Evolutionary conservation across 2,888 invertebrate species (phyloP).

Genomic region (Polydrusus tereticollis): DNA sequence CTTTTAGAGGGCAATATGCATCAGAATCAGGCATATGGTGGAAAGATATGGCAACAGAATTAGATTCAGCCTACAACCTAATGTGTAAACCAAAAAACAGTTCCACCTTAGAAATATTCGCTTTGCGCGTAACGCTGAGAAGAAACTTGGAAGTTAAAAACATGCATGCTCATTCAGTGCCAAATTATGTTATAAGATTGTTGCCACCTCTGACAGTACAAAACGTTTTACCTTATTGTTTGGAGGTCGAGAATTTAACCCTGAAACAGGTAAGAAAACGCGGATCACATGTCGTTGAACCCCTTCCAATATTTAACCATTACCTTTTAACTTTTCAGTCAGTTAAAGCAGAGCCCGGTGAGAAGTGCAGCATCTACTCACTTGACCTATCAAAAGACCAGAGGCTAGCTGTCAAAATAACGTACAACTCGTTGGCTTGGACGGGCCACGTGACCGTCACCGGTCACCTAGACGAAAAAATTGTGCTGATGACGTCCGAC

Average conservation of each 20-base stretch:
- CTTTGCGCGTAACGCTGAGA: slow-evolving; percentile 72
- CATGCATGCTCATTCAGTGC: slow-evolving; percentile 68
- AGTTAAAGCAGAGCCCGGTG: slow-evolving; percentile 79
- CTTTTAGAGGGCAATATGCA: slow-evolving; percentile 75
- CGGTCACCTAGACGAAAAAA: slow-evolving; percentile 73
- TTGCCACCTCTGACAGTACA: slow-evolving; percentile 81
- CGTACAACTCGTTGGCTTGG: slow-evolving; percentile 80
- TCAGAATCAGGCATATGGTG: slow-evolving; percentile 84
- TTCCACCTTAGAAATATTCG: slow-evolving; percentile 74
- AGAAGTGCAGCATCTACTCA: slow-evolving; percentile 77
- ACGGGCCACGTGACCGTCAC: slow-evolving; percentile 77
- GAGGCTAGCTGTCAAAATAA: slow-evolving; percentile 67
- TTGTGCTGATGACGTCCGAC: slow-evolving; percentile 70
- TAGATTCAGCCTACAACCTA: slow-evolving; percentile 76
- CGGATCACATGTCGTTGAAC: too few species aligned
- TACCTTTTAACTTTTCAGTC: slow-evolving; percentile 56
- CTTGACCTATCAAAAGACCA: slow-evolving; percentile 74
- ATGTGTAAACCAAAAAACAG: slow-evolving; percentile 77
- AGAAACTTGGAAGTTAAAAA: slow-evolving; percentile 60
- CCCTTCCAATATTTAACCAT: too few species aligned
- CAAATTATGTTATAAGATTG: slow-evolving; percentile 80
- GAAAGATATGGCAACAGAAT: slow-evolving; percentile 79
- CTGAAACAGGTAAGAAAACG: slow-evolving; percentile 60
- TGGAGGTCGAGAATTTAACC: slow-evolving; percentile 71
- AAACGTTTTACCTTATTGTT: slow-evolving; percentile 82